Base-by-base conservation (phyloP, 2,797 vertebrate genomes). In the Erpetoichthys calabaricus region DNA sequence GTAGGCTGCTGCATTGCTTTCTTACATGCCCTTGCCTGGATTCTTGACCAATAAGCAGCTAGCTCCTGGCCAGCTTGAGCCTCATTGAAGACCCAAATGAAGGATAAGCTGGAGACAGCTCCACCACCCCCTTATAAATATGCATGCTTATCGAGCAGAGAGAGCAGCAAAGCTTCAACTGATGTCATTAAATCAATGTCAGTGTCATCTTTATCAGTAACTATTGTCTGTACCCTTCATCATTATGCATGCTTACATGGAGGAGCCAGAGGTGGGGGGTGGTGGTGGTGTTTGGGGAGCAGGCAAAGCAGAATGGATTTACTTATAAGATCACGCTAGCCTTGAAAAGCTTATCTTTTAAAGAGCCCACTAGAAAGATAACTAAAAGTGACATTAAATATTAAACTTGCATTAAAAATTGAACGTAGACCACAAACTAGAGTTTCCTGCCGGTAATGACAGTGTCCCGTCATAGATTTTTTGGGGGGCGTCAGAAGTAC, bases 381-480 rank as follows among this genome's bases (percentile, higher is more conserved):
- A 54, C 25, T 54, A 42, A 54, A 54, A 42, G 8, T 52, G 42
- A 54, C 53, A 54, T 54, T 54, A 54, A 54, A 54, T 54, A 54
- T 54, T 44, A 54, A 54, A 54, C 44, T 5, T 6, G 8, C 53
- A 54, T 54, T 54, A 25, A 25, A 25, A 25, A 25, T 25, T 25
- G 25, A 25, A 25, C 25, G 25, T 25, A 25, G 25, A 25, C 25
- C 25, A 25, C 25, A 25, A 25, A 25, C 25, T 25, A 25, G 25
- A 25, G 25, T 25, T n/a, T 2, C 25, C 25, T 25, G 25, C 25
- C 25, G 25, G 25, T 25, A 25, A 25, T 25, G 25, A 25, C 25
- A 25, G 25, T 25, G 25, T 25, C 25, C 1, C 25, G 25, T 25
- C 25, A 25, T 25, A 25, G 25, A 25, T 25, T 25, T 25, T 25